These are phyloP conservation scores for Semibalanus balanoides DNA, from an alignment of 1,140 invertebrate species.

Conservation along the genomic window DNA sequence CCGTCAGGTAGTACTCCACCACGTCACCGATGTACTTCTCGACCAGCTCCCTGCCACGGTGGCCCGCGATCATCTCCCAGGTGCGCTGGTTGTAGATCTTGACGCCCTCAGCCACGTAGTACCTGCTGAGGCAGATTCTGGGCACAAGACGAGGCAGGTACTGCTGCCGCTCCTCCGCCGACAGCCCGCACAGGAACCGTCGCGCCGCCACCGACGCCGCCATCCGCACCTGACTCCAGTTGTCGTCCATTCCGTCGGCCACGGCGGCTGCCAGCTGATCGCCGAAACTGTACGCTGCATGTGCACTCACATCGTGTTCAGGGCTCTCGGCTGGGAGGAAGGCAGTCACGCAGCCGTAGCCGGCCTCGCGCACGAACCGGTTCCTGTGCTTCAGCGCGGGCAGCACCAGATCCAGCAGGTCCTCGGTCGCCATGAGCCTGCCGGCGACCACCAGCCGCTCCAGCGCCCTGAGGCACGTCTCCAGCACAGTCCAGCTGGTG, in stretches of 20 bases:
- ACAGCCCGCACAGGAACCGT: conserved; percentile 35
- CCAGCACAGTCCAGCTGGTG: conserved; percentile 40
- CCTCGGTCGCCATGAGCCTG: conserved; percentile 25
- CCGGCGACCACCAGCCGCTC: conserved; percentile 35
- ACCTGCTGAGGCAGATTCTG: conserved; percentile 41
- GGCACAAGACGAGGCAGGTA: conserved; percentile 38
- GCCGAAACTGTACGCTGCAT: conserved; percentile 34
- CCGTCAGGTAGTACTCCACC: conserved; percentile 35
- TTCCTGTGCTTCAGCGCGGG: conserved; percentile 36
- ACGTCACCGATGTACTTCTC: conserved; percentile 36
- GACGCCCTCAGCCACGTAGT: conserved; percentile 44
- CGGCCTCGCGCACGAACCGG: conserved; percentile 41
- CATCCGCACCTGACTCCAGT: conserved; percentile 42
- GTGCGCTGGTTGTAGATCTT: conserved; percentile 42
- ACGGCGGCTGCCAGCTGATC: conserved; percentile 31
- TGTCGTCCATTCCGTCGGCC: conserved; percentile 36
- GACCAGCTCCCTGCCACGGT: conserved; percentile 35
- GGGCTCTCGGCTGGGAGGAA: conserved; percentile 18
- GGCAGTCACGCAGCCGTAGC: conserved; percentile 36
- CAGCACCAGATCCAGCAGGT: conserved; percentile 37
- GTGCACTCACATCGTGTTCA: conserved; percentile 18
- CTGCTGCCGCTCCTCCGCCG: conserved; percentile 29
- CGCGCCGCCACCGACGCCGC: conserved; percentile 39
- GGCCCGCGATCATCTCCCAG: conserved; percentile 36
- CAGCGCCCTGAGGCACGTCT: conserved; percentile 42